These are phyloP conservation scores for Zosterops hypoxanthus DNA, from an alignment of 2,113 vertebrate genomes.

Conservation along the genomic window DNA sequence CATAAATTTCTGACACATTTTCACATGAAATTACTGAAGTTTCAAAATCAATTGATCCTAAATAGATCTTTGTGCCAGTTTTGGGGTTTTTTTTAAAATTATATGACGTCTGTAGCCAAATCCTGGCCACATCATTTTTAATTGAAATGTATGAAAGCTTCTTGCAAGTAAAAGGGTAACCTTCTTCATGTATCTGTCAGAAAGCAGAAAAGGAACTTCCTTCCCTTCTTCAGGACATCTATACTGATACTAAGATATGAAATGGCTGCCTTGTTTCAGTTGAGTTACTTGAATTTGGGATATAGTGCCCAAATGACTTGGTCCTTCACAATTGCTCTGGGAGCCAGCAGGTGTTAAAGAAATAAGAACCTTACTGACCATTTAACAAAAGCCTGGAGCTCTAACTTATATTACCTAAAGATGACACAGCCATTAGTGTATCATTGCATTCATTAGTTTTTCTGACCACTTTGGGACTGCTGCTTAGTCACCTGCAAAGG, in stretches of 20 bases:
- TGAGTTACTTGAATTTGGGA: neutral
- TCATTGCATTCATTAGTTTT: neutral
- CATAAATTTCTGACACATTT: neutral
- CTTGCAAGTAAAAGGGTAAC: neutral
- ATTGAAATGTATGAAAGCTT: neutral
- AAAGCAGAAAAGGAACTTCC: neutral
- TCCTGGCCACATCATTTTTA: neutral
- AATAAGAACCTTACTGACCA: neutral
- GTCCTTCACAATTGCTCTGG: neutral
- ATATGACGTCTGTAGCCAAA: neutral
- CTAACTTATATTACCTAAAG: neutral
- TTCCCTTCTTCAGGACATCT: neutral
- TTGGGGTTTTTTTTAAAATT: no score
- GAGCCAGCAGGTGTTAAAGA: neutral
- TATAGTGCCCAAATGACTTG: neutral
- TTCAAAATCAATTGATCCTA: neutral
- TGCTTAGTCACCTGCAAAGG: neutral
- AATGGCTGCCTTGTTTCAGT: neutral
- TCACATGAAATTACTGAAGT: neutral
- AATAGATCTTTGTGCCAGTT: neutral
- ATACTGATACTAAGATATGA: neutral
- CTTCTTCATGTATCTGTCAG: neutral
- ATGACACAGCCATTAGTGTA: neutral
- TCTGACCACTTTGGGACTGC: neutral
- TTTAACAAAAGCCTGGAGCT: neutral